A percentile compares a stretch with the other conserved stretches of the same genome.
Evolutionary conservation across 2,113 vertebrate genomes (phyloP).

Genomic region (Lamprotornis superbus): DNA sequence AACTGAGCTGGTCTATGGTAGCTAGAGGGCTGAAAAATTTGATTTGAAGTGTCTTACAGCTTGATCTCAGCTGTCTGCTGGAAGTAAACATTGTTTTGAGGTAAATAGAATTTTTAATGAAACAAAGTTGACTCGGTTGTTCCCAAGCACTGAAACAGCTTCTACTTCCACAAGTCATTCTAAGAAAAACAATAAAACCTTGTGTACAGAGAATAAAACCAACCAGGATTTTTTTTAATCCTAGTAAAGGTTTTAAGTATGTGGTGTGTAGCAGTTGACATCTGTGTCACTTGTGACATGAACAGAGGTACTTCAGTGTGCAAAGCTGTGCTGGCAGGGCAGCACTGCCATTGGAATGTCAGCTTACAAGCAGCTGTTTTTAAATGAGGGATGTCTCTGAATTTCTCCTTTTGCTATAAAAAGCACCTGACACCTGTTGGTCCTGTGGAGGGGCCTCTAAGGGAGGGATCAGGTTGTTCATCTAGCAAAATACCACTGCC

Average conservation of each 20-base stretch:
- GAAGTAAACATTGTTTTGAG: neutral
- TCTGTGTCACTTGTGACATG: neutral
- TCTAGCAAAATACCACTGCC: fast-evolving
- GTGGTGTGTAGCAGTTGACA: neutral
- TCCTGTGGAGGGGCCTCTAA: neutral
- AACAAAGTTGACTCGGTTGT: neutral
- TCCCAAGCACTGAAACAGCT: neutral
- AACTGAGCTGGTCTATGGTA: neutral
- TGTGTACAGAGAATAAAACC: neutral
- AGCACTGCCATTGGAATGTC: neutral
- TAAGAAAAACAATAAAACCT: neutral
- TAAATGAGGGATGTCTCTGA: neutral
- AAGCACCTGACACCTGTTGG: neutral
- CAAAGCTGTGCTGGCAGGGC: neutral
- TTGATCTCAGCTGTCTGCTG: neutral
- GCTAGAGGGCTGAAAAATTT: neutral
- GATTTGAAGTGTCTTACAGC: neutral
- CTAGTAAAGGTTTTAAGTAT: neutral
- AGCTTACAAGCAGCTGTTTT: neutral
- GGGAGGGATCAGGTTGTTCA: neutral
- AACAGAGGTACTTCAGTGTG: neutral
- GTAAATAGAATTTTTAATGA: neutral
- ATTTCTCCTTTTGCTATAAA: neutral
- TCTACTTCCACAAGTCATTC: neutral
- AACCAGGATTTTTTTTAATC: neutral